Evolutionary conservation across 2,797 vertebrate species (phyloP).

Genomic region (Pangasius krempfi): DNA sequence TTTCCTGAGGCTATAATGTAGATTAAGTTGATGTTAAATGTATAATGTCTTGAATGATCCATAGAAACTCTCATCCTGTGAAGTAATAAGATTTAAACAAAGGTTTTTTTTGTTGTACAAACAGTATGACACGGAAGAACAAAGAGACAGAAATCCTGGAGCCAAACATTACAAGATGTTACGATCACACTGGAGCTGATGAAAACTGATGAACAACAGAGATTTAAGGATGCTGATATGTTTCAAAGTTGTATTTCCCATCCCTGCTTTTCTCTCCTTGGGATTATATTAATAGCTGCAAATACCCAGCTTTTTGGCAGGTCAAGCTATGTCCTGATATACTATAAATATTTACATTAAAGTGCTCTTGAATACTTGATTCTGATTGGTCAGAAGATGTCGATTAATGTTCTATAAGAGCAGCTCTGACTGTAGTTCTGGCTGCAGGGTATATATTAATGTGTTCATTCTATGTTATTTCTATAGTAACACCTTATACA

Average conservation of each 20-base stretch:
- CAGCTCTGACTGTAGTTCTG: not conserved
- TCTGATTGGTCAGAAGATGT: too few species aligned
- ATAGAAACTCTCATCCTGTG: not conserved
- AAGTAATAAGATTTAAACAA: not conserved
- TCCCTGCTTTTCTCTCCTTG: not conserved
- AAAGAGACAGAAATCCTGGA: not conserved
- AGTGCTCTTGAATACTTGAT: not conserved
- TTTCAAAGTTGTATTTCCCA: not conserved
- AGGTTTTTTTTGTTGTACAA: not conserved
- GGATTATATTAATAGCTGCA: not conserved
- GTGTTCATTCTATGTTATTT: not conserved
- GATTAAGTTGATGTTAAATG: not conserved
- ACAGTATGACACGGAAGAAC: not conserved
- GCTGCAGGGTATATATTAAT: not conserved
- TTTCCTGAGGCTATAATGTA: not conserved
- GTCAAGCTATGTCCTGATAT: not conserved
- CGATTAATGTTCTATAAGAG: not conserved
- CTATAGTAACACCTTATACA: not conserved
- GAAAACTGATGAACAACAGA: not conserved
- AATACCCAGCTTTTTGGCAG: not conserved
- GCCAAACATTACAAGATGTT: not conserved
- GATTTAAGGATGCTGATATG: not conserved
- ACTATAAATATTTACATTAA: not conserved
- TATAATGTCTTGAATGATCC: not conserved
- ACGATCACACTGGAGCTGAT: not conserved